Evolutionary conservation across 1,140 invertebrate genomes (phyloP).

Genomic region (Euura saliciscinereae): DNA sequence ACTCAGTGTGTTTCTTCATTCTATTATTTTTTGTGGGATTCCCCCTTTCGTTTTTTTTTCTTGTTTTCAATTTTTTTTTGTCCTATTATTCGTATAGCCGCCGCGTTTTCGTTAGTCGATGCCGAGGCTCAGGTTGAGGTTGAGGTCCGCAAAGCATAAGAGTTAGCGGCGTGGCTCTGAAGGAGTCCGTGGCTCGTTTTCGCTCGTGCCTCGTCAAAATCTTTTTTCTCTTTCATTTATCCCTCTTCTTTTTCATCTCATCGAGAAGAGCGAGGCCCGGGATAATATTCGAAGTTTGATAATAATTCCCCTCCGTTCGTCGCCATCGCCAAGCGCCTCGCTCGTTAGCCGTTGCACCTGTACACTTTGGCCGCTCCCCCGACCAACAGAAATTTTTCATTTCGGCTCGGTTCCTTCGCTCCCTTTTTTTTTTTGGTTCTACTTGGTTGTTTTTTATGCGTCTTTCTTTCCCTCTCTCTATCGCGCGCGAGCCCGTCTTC

Average conservation of each 20-base stretch:
- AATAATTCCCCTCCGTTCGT: constrained; percentile 21
- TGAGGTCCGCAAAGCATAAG: too few relatives aligned
- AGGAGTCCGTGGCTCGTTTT: neutral
- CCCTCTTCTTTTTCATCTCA: constrained; percentile 23
- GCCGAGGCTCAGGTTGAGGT: too few relatives aligned
- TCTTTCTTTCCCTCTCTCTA: constrained; percentile 6
- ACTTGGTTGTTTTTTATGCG: neutral
- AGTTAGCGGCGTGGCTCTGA: too few relatives aligned
- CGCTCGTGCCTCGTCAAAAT: constrained; percentile 11
- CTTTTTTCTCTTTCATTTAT: constrained; percentile 9
- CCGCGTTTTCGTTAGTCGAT: too few relatives aligned
- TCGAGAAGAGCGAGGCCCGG: neutral
- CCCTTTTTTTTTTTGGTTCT: constrained; percentile 22
- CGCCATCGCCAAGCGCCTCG: constrained; percentile 12
- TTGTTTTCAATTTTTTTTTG: too few relatives aligned
- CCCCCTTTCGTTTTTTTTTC: too few relatives aligned
- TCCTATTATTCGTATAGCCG: too few relatives aligned
- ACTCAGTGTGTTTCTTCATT: too few relatives aligned
- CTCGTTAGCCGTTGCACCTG: constrained; percentile 48
- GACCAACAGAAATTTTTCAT: constrained; percentile 43
- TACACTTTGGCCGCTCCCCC: constrained; percentile 26
- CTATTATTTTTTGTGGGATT: too few relatives aligned
- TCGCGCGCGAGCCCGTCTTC: neutral
- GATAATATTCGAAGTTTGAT: constrained; percentile 30
- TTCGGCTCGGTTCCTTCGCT: constrained; percentile 23